Conservation (phyloP, 2,797 vertebrate genomes). For the Furcifer pardalis region DNA sequence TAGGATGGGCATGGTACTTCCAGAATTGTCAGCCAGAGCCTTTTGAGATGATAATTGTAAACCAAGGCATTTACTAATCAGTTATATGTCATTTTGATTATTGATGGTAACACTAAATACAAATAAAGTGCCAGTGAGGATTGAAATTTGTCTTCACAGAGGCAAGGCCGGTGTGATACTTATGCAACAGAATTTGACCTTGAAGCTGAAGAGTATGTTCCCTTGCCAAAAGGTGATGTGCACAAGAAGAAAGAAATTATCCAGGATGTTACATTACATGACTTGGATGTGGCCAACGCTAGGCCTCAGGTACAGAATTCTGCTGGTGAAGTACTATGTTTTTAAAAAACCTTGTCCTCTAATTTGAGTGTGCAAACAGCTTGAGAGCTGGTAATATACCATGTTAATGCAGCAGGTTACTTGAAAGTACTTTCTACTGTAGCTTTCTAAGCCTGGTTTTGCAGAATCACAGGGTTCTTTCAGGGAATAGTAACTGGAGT, state of each 20-base stretch:
- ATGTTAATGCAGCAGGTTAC: neutral
- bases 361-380: neutral
- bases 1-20: constrained; percentile 68
- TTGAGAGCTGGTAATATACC: neutral
- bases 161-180: constrained; percentile 97
- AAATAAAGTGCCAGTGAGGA: constrained; percentile 67
- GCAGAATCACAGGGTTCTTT: neutral
- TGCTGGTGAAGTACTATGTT: neutral
- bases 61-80: constrained; percentile 56
- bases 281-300: constrained; percentile 95
- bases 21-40: constrained; percentile 77
- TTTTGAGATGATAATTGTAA: constrained; percentile 67
- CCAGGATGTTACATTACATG: constrained; percentile 97
- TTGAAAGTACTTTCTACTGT: neutral
- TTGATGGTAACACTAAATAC: constrained; percentile 70
- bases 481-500: neutral
- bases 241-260: constrained; percentile 99
- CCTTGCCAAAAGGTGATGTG: constrained; percentile 96
- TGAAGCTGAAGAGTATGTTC: constrained; percentile 98
- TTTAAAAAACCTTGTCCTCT: neutral
- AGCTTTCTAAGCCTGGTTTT: neutral
- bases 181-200: constrained; percentile 99
- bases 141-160: constrained; percentile 76
- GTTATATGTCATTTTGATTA: constrained; percentile 59
- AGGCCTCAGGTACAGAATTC: constrained; percentile 89